These are phyloP conservation scores for Zootoca vivipara DNA, from an alignment of 2,113 vertebrate species.

Conservation along the genomic window DNA sequence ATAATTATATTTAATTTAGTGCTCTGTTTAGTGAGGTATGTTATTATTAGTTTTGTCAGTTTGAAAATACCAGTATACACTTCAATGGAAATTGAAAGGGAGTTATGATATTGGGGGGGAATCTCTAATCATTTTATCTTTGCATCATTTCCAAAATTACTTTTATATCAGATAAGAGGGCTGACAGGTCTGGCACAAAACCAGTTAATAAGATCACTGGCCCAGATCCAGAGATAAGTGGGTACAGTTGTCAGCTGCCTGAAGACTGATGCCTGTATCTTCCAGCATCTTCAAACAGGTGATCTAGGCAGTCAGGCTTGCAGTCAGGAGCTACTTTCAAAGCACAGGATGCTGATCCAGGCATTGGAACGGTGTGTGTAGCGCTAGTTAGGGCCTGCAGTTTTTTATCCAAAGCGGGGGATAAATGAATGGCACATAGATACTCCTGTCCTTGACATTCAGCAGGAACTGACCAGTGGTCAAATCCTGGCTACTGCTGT, in stretches of 20 bases:
- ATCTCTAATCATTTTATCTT: constrained; percentile 41
- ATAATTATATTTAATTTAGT: constrained; percentile 62
- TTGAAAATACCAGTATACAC: constrained; percentile 54
- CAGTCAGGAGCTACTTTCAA: not conserved
- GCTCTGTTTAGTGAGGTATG: constrained; percentile 49
- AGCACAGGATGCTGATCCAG: not conserved
- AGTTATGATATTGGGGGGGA: constrained; percentile 22
- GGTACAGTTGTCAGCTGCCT: not conserved
- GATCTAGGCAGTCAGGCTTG: not conserved
- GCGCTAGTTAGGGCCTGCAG: not conserved
- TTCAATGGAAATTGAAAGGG: constrained; percentile 54
- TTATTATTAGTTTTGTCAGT: constrained; percentile 57
- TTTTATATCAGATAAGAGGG: not conserved
- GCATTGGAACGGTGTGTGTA: not conserved
- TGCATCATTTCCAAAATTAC: not conserved
- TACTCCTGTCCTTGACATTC: too few relatives aligned
- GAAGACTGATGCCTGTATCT: not conserved
- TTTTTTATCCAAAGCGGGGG: not conserved
- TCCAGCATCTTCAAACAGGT: not conserved
- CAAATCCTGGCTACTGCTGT: too few relatives aligned
- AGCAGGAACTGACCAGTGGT: too few relatives aligned
- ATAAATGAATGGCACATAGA: not conserved
- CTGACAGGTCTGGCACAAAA: not conserved
- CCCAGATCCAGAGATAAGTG: not conserved
- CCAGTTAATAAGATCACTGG: not conserved